Percentiles rank a stretch among this genome's conserved stretches.
Evolutionary conservation across 2,888 invertebrate genomes (phyloP).

Genomic region (Oligia fasciuncula): DNA sequence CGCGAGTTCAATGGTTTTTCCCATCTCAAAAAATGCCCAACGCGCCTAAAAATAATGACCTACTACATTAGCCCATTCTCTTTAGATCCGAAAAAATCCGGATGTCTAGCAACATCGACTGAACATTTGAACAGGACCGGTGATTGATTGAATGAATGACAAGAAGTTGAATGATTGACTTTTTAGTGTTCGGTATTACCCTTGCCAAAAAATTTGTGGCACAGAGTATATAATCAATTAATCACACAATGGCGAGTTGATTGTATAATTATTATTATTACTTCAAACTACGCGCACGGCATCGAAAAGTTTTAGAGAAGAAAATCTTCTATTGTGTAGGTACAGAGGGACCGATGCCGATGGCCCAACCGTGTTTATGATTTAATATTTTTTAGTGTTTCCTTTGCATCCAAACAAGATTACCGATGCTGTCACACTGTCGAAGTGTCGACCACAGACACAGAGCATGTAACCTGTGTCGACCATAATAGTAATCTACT

Average conservation of each 20-base stretch:
- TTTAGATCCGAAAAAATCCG: background rate
- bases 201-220: background rate
- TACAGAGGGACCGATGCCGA: no score
- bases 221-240: background rate
- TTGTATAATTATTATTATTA: background rate
- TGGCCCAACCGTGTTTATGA: no score
- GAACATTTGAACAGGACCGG: background rate
- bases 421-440: no score
- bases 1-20: no score
- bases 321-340: no score
- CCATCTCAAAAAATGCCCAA: no score
- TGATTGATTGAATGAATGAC: background rate
- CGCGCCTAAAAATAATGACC: no score
- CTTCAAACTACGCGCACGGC: no score
- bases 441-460: no score
- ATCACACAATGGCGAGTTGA: background rate
- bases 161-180: background rate
- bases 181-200: conserved; percentile 8
- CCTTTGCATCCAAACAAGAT: no score
- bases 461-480: no score
- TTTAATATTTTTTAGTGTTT: no score
- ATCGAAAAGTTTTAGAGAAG: background rate
- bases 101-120: conserved; percentile 5
- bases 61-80: background rate
- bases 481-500: background rate